A percentile compares a stretch with the other conserved stretches of the same genome.
phyloP scores from a whole-genome alignment of 1,140 invertebrate species.

The Drosophila kikkawai region DNA sequence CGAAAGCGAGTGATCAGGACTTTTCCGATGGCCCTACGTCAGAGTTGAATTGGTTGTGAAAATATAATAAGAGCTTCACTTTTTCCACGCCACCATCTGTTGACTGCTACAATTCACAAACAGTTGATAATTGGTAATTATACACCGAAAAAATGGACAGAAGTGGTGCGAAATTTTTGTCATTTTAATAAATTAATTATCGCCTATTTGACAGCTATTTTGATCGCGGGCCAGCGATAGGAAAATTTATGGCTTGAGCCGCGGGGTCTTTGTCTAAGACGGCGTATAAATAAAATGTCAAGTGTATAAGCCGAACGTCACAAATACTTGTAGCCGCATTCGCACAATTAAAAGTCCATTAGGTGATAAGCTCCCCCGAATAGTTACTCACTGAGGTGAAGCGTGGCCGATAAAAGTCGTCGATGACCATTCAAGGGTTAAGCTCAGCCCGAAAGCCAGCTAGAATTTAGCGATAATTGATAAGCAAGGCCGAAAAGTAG shows the following conservation, averaged over 20 bases:
- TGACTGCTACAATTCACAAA: constrained; percentile 52
- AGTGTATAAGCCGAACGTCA: constrained; percentile 14
- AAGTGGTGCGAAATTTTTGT: constrained; percentile 69
- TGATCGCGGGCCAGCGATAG: constrained; percentile 54
- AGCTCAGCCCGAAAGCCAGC: constrained; percentile 46
- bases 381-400: constrained; percentile 7
- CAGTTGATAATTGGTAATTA: constrained; percentile 45
- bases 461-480: neutral
- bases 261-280: constrained; percentile 16
- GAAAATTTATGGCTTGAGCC: constrained; percentile 52
- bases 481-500: constrained; percentile 45
- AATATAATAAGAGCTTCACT: constrained; percentile 10
- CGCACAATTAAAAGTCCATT: constrained; percentile 67
- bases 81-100: constrained; percentile 30
- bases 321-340: constrained; percentile 8
- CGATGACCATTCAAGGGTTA: constrained; percentile 24
- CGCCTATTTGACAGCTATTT: constrained; percentile 67
- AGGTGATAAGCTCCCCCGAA: constrained; percentile 53
- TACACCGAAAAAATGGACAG: constrained; percentile 25
- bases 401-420: neutral
- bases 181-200: constrained; percentile 48
- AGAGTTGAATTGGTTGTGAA: constrained; percentile 39
- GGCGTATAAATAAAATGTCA: constrained; percentile 36
- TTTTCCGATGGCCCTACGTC: constrained; percentile 45
- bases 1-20: constrained; percentile 25